Base-by-base conservation (phyloP, 2,888 invertebrate species). In the Abrostola tripartita region DNA sequence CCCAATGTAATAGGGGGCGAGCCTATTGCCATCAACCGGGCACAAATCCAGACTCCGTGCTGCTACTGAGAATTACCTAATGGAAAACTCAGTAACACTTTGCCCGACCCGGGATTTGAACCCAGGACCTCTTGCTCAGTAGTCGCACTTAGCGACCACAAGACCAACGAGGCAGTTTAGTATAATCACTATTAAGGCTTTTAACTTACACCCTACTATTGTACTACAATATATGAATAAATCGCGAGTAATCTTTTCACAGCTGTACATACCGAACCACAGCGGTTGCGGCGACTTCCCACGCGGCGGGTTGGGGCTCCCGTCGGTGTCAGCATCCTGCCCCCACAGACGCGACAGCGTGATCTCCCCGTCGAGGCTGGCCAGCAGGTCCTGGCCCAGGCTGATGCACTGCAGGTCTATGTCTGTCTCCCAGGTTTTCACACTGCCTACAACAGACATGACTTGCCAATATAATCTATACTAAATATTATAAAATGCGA, bases 391-490 rank as follows among this genome's bases (percentile, higher is more conserved):
- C 78, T 96, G 95, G 0, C 96, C 96, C 24, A 96, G 87, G 61
- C 96, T 95, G 77, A 96, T 95, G 78, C 95, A 96, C 62, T 95
- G 95, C 63, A 96, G 90, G 81, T 96, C 96, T 82, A 95, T 91
- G 42, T 95, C 95, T 0, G 95, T 95, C 62, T 95, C 94, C 96
- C 96, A 96, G 5, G 95, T 96, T 82, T 95, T 95, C 1, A 94
- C 91, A 70, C 92, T 95, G 0, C 95, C 94, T 93, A 59, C 4
- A 62, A 37, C 56, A 12, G 8, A 36, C 11, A 9, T n/a, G 8
- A 37, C 7, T n/a, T 35, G 24, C 5, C n/a, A 37, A 37, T 14
- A 1, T 38, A 14, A 12, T n/a, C 10, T 40, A 6, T 52, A 2
- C 1, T 10, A 37, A n/a, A n/a, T n/a, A n/a, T n/a, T n/a, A n/a